Conservation (phyloP, 2,113 vertebrate species). For the Climacteris rufus region DNA sequence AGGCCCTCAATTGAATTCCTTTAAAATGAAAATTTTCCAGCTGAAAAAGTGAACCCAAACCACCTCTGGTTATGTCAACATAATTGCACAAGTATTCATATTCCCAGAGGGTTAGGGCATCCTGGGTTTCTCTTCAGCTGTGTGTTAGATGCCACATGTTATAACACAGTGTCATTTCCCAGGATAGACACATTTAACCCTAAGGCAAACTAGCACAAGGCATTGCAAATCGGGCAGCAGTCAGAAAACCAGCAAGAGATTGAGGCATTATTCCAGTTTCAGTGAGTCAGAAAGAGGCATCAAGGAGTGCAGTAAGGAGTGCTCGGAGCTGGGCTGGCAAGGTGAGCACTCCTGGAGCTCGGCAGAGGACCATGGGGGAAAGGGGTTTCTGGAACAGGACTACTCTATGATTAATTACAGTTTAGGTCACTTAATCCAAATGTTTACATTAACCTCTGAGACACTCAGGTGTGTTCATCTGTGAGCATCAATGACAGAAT, state of each 20-base stretch:
- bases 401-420: not conserved
- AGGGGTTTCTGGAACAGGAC: not conserved
- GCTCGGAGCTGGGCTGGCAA: not conserved
- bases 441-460: not conserved
- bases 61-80: not conserved
- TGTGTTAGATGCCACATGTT: not conserved
- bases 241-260: not conserved
- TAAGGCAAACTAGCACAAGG: not conserved
- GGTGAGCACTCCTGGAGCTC: not conserved
- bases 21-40: not conserved
- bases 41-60: not conserved
- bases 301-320: not conserved
- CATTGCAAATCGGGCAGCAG: accelerated
- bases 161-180: not conserved
- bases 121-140: not conserved
- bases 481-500: not conserved
- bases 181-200: not conserved
- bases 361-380: not conserved
- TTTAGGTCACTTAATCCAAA: not conserved
- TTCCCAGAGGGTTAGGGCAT: not conserved
- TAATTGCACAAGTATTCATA: not conserved
- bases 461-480: not conserved
- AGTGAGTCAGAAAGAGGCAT: not conserved
- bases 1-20: not conserved
- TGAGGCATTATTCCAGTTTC: not conserved